Percentiles rank a stretch among this genome's conserved stretches.
These are phyloP conservation scores for Nemopilema nomurai DNA, from an alignment of 30 jellyfish, hydroid and myxozoan genomes.

Conservation along the genomic window DNA sequence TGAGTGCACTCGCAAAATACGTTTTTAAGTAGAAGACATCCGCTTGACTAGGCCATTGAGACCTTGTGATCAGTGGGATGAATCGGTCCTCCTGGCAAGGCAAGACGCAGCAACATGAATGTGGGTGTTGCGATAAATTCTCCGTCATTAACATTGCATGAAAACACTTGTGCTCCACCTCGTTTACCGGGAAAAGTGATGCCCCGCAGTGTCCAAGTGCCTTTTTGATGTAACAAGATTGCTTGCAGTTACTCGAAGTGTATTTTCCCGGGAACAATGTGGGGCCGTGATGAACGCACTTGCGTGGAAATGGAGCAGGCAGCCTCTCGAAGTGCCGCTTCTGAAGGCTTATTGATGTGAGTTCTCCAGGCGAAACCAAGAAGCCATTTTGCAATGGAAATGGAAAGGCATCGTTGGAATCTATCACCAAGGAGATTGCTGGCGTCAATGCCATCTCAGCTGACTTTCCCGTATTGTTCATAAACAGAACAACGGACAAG, in stretches of 20 bases:
- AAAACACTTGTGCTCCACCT: background rate
- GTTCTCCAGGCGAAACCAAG: conserved; percentile 5
- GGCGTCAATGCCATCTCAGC: background rate
- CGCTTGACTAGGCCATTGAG: background rate
- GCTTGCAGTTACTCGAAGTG: background rate
- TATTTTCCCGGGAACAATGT: background rate
- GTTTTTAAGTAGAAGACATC: background rate
- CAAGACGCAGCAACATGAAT: background rate
- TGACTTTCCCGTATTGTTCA: background rate
- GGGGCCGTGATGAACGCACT: background rate
- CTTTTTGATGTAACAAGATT: background rate
- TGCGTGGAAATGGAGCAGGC: conserved; percentile 3
- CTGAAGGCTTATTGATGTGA: background rate
- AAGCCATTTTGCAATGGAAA: background rate
- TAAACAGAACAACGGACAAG: background rate
- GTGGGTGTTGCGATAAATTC: background rate
- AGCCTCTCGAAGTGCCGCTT: background rate
- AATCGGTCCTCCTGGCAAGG: conserved; percentile 6
- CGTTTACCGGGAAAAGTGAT: background rate
- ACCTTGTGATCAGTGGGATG: background rate
- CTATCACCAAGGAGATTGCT: background rate
- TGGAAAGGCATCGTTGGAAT: conserved; percentile 2
- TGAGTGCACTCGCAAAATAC: background rate
- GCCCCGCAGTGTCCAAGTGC: background rate
- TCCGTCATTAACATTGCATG: background rate